Evolutionary conservation across 2,888 invertebrate species (phyloP).

Genomic region (Netelia virgata): DNA sequence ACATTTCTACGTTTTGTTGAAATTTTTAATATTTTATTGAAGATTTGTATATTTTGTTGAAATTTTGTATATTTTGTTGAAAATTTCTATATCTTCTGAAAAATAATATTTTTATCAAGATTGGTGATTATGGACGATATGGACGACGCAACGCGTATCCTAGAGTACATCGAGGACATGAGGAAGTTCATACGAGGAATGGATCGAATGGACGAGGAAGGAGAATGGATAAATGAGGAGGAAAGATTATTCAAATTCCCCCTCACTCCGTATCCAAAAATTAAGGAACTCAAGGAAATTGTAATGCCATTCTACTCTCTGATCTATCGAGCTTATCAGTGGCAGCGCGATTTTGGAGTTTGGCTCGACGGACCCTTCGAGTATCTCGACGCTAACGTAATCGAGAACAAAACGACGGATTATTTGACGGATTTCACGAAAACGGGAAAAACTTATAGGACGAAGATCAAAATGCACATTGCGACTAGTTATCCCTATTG

Average conservation of each 20-base stretch:
- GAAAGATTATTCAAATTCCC: constrained; percentile 94
- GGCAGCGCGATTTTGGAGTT: constrained; percentile 93
- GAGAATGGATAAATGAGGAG: constrained; percentile 95
- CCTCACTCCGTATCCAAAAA: constrained; percentile 90
- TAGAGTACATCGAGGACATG: constrained; percentile 92
- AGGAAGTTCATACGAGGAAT: constrained; percentile 91
- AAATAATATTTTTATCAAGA: constrained; percentile 69
- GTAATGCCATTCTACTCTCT: constrained; percentile 90
- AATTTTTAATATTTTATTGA: neutral
- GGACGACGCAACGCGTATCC: constrained; percentile 92
- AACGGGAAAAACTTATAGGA: constrained; percentile 91
- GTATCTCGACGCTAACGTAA: constrained; percentile 91
- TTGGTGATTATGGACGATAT: constrained; percentile 93
- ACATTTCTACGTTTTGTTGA: no score
- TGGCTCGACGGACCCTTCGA: constrained; percentile 98
- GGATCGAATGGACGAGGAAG: constrained; percentile 90
- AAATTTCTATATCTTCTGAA: neutral
- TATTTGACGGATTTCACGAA: constrained; percentile 92
- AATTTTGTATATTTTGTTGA: neutral
- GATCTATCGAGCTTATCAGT: constrained; percentile 89
- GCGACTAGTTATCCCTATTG: constrained; percentile 87
- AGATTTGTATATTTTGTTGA: neutral
- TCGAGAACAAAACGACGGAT: constrained; percentile 93
- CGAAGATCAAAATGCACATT: constrained; percentile 91
- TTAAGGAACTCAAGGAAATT: constrained; percentile 91